Base-by-base conservation (phyloP, 1,140 invertebrate genomes). In the Plutomurus gul region DNA sequence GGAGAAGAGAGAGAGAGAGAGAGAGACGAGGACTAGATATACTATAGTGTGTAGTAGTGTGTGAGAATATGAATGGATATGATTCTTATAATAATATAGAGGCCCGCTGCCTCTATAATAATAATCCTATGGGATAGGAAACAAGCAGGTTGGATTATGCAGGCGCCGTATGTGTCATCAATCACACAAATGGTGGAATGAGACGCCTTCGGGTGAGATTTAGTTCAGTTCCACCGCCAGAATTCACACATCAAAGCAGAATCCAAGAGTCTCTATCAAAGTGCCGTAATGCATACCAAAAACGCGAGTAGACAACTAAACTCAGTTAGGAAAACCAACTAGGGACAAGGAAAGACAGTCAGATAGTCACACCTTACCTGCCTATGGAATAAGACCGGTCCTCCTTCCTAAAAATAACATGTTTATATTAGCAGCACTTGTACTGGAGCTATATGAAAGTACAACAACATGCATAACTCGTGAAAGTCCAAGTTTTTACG, bases 241-340 rank as follows among this genome's bases (percentile, higher is more conserved):
- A 81, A 81, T 81, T 81, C 80, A 81, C 80, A 81, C 80, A 81
- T 81, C 80, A 81, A 81, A 81, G 71, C 33, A 81, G 18, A 49
- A 47, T 46, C 30, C 22, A 10, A 46, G 36, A 70, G 46, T 65
- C 76, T 78, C 65, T 56, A 46, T 65, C 60, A 76, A 77, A 76
- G 77, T 80, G 82, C 77, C 49, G 82, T 83, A 83, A 83, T 83
- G 82, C 82, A 83, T 83, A 83, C 82, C 75, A 83, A 83, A 78
- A 77, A 71, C 51, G 22, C 13, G n/a, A 65, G 37, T 30, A 47
- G 20, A 8, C 30, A n/a, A 49, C 18, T 47, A 18, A 30, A 70
- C 77, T 74, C 49, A 76, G 76, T 22, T 2, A 3, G 22, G 51
- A 18, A 33, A 70, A 30, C 65, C 47, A 39, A 71, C 56, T 65